Base-by-base conservation (phyloP, 2,888 invertebrate species). In the Trichopria drosophilae region DNA sequence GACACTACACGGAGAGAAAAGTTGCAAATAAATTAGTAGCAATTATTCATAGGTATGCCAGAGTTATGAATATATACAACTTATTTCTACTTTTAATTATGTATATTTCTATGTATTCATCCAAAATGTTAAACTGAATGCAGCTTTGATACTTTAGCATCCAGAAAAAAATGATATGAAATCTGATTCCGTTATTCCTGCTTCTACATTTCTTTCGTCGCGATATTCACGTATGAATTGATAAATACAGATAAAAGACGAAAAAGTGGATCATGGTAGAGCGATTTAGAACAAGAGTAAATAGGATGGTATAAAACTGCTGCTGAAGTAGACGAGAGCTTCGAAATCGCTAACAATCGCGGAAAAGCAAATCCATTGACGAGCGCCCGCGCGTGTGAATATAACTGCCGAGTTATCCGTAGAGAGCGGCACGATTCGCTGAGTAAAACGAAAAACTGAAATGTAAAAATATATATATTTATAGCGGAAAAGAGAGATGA, bases 301-400 rank as follows among this genome's bases (percentile, higher is more conserved):
- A 34, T 37, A n/a, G n/a, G n/a, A 36, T 39, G 53, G 54, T 55
- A 55, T 55, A 52, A 58, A 62, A 59, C 49, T 53, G 52, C 53
- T 42, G 48, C 40, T 41, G 28, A 51, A 23, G 18, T 24, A 56
- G 56, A 49, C 59, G 54, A 61, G 61, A 43, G 59, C 45, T 53
- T 62, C 61, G 64, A 65, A 68, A 68, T 66, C 68, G 64, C 64
- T 69, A 69, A 71, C 69, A 71, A 71, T 69, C 66, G 63, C 44
- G 59, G 64, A 68, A 65, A 63, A 62, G 63, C 53, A 57, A 59
- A 62, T 65, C 66, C 61, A 71, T 70, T 71, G 66, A 66, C 59
- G 63, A 64, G 63, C 71, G 64, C 57, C 62, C 71, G 65, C 54
- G 69, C 67, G 65, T 67, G 65, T 66, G 69, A 71, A 71, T 68